Base-by-base conservation (phyloP, 2,888 invertebrate species). In the Helleia helle region DNA sequence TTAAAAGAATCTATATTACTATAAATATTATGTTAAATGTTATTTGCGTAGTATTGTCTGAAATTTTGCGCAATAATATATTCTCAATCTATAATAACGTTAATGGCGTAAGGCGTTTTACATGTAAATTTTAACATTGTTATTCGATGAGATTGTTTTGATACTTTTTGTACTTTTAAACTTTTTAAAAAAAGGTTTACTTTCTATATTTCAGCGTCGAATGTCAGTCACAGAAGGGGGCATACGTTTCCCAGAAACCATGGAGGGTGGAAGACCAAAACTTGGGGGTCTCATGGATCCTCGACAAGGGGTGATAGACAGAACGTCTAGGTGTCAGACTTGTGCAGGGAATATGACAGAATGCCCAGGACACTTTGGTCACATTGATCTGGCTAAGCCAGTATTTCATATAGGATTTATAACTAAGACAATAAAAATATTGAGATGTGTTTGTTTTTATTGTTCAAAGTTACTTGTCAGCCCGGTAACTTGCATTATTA, bases 361-460 rank as follows among this genome's bases (percentile, higher is more conserved):
- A 73, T 99, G 99, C 71, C 98, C 99, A 2, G 99, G 99, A 1
- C 99, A 99, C 76, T 99, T 99, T 84, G 99, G 98, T 2, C 99
- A 99, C 71, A 94, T 99, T 59, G 98, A 99, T 74, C 85, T 99
- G 52, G 93, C 98, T 0, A 99, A 99, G 72, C 99, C 99, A 12
- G 99, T 99, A 0, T 99, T 96, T 76, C 99, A 99, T 71, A 93
- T 98, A 65, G 99, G 98, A 25, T 99, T 99, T 64, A 88, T 99
- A 38, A 96, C 96, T 24, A 99, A 99, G 84, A 95, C 95, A 0
- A 95, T 99, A 50, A 99, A 99, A 83, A 90, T 97, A 45, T 81
- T 99, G n/a, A 88, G 99, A 76, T 99, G 99, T 77, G 98, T 99
- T 13, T 99, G 99, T 71, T 99, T 98, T 74, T 99, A 96, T 71